phyloP scores from a whole-genome alignment of 2,888 invertebrate species.

The Luperina testacea region DNA sequence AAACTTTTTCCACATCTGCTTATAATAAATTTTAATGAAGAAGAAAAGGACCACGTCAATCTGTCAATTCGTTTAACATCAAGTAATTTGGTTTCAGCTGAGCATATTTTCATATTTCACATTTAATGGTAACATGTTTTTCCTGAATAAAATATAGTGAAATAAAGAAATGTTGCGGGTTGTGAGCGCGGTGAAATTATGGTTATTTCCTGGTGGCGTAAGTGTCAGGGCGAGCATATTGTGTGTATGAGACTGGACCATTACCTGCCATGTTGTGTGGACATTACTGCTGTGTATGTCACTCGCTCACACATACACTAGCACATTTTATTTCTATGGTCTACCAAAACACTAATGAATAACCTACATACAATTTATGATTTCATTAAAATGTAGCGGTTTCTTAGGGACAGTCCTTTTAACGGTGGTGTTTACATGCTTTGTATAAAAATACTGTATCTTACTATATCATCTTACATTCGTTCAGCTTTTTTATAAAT shows the following conservation, averaged over 20 bases:
- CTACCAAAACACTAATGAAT: background rate
- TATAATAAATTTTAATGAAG: background rate
- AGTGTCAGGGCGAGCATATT: conserved; percentile 41
- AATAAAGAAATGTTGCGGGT: conserved; percentile 48
- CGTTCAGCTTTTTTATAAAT: background rate
- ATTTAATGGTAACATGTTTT: conserved; percentile 36
- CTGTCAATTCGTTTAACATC: conserved; percentile 6
- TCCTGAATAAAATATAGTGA: conserved; percentile 52
- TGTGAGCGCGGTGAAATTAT: conserved; percentile 43
- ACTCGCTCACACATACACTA: conserved; percentile 45
- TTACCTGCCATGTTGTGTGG: conserved; percentile 42
- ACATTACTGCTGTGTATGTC: conserved; percentile 56
- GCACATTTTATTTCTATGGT: background rate
- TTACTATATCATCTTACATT: too few relatives aligned
- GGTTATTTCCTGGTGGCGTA: conserved; percentile 53
- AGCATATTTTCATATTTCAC: conserved; percentile 41
- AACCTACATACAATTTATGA: background rate
- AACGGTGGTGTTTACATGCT: too few relatives aligned
- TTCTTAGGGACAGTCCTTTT: too few relatives aligned
- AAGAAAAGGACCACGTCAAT: conserved; percentile 3
- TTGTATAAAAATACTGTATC: too few relatives aligned
- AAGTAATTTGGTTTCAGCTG: conserved; percentile 23
- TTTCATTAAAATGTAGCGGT: background rate
- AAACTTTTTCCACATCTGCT: background rate
- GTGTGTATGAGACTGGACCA: conserved; percentile 39